phyloP scores from a whole-genome alignment of 2,797 vertebrate genomes.

The Bryconaethiops microstoma region DNA sequence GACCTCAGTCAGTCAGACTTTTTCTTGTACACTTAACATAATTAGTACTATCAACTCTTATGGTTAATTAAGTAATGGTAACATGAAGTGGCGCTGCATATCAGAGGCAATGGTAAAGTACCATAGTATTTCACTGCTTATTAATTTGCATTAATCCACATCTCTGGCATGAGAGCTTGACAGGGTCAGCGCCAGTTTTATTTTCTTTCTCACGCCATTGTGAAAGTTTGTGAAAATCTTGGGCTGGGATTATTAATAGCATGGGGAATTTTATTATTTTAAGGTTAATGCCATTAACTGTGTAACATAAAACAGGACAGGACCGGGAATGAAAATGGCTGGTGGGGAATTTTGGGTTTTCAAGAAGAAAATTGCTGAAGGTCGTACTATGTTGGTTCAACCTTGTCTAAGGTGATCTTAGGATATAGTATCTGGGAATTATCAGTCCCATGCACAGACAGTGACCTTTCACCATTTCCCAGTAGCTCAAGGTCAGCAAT shows the following conservation, averaged over 20 bases:
- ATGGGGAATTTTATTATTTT: constrained; percentile 19
- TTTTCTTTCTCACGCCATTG: constrained; percentile 22
- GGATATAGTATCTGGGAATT: neutral
- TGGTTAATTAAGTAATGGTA: constrained; percentile 39
- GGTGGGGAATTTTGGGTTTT: neutral
- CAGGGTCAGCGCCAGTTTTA: constrained; percentile 32
- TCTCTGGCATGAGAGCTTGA: constrained; percentile 21
- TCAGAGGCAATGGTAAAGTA: constrained; percentile 12
- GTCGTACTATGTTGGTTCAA: neutral
- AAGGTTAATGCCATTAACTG: constrained; percentile 15
- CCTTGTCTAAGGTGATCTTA: constrained; percentile 10
- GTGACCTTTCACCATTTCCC: neutral
- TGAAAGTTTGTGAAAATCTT: constrained; percentile 38
- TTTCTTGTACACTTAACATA: too few species aligned
- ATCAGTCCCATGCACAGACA: constrained; percentile 6
- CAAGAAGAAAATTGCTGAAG: neutral
- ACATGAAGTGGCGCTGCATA: constrained; percentile 38
- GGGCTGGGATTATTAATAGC: constrained; percentile 24
- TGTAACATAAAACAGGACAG: constrained; percentile 10
- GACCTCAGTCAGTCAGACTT: too few species aligned
- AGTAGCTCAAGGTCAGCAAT: constrained; percentile 7
- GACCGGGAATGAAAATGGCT: neutral
- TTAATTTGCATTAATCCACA: constrained; percentile 46
- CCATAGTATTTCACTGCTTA: constrained; percentile 38
- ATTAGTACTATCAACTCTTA: neutral